phyloP scores from a whole-genome alignment of 2,113 vertebrate genomes.

The Mobula hypostoma region DNA sequence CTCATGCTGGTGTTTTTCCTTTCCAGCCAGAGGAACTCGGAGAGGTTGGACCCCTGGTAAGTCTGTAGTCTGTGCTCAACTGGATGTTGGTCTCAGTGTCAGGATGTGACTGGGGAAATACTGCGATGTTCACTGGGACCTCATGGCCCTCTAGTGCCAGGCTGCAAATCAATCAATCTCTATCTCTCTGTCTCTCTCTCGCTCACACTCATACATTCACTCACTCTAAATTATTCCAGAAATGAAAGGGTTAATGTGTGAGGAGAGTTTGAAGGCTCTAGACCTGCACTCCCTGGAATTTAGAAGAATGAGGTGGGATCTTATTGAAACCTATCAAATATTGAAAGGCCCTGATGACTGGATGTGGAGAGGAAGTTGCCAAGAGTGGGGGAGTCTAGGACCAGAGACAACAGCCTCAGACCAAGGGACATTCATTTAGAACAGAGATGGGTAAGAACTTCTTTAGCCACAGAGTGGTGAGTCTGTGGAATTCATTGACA shows the following conservation, averaged over 20 bases:
- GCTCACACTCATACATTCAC: too few relatives aligned
- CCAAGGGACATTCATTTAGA: too few relatives aligned
- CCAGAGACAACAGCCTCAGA: background rate
- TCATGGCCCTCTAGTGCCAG: background rate
- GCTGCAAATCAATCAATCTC: background rate
- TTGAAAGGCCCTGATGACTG: background rate
- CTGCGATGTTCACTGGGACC: background rate
- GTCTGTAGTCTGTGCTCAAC: background rate
- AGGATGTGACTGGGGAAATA: background rate
- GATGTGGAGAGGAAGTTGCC: background rate
- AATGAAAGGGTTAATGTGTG: too few relatives aligned
- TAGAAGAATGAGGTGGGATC: background rate
- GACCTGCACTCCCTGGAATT: background rate
- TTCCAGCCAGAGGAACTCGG: background rate
- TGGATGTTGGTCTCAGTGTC: background rate
- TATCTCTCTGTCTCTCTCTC: too few relatives aligned
- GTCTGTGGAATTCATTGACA: background rate
- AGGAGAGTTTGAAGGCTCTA: too few relatives aligned
- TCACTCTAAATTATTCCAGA: too few relatives aligned
- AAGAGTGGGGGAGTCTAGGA: too few relatives aligned
- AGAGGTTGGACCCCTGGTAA: background rate
- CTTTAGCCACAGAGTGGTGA: background rate
- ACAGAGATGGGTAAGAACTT: background rate
- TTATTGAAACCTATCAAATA: background rate
- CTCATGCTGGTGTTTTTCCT: background rate